Base-by-base conservation (phyloP, 2,888 invertebrate genomes). In the Drosophila stalkeri region DNA sequence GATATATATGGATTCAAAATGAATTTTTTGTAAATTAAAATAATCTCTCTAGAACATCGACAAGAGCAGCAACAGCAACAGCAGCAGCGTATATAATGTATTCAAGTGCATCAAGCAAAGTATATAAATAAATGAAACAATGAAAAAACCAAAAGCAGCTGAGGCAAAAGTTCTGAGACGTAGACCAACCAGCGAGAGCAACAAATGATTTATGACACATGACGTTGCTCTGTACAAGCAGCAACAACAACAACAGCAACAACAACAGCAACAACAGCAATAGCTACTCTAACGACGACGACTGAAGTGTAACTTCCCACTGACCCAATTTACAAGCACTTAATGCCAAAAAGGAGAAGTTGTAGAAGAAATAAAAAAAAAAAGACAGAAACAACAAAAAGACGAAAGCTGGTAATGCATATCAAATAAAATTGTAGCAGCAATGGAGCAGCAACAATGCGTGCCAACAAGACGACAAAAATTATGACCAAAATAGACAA, bases 251-350 rank as follows among this genome's bases (percentile, higher is more conserved):
- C 64, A 47, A 64, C 54, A 64, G 64, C 51, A 72, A 33, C 52
- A 71, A 57, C n/a, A n/a, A n/a, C n/a, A n/a, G n/a, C n/a, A n/a
- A n/a, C n/a, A n/a, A n/a, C 52, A 54, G 8, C 67, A 56, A 60
- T 39, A 56, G 47, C 80, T 59, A 63, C 76, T 44, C 60, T 46
- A 63, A 43, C 62, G 59, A 33, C 69, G 67, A 47, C 69, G 79
- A 80, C 86, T 89, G 86, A 90, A 89, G 90, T 89, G 91, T 91
- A 91, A 91, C 91, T 90, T 89, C 91, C 91, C 90, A 89, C 91
- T 89, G 89, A 89, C 89, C 89, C 91, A 89, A 90, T 89, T 89
- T 91, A 90, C 91, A 88, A 86, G 81, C 89, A 89, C 91, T 89
- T 89, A 91, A 91, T 81, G 81, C 86, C 81, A 91, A 85, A 89